Percentiles rank a stretch among this genome's conserved stretches.
phyloP scores from a whole-genome alignment of 2,113 vertebrate species.

The Chroicocephalus ridibundus region DNA sequence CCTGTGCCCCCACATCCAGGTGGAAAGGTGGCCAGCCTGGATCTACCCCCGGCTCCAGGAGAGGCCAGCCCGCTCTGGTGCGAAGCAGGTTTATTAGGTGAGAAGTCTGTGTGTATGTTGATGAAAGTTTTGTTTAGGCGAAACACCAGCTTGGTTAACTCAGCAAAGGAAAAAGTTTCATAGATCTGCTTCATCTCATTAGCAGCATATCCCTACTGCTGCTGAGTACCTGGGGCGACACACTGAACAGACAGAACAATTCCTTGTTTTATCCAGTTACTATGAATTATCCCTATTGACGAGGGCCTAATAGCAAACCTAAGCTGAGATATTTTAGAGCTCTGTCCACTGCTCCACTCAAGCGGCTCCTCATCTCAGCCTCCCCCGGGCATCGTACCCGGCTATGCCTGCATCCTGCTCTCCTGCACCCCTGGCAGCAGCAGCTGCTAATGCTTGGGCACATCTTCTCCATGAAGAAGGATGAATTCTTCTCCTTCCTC shows the following conservation, averaged over 20 bases:
- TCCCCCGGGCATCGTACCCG: accelerated
- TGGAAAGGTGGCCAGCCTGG: not conserved
- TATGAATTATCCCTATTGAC: not conserved
- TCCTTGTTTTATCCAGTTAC: not conserved
- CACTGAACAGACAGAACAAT: not conserved
- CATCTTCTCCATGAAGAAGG: not conserved
- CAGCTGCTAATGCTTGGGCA: not conserved
- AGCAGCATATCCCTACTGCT: not conserved
- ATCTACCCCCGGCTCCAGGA: not conserved
- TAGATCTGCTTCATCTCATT: not conserved
- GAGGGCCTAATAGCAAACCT: not conserved
- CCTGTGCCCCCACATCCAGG: not conserved
- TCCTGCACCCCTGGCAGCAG: not conserved
- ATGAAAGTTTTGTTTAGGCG: not conserved
- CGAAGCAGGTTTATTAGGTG: not conserved
- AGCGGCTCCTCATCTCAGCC: not conserved
- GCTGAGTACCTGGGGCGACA: not conserved
- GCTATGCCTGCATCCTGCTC: not conserved
- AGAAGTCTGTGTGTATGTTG: not conserved
- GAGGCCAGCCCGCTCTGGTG: not conserved
- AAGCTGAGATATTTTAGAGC: not conserved
- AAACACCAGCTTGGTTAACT: too few species aligned
- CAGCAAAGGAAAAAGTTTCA: not conserved
- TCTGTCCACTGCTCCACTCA: not conserved
- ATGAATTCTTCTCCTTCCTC: not conserved